Base-by-base conservation (phyloP, 2,888 invertebrate species). In the Caradrina clavipalpis region DNA sequence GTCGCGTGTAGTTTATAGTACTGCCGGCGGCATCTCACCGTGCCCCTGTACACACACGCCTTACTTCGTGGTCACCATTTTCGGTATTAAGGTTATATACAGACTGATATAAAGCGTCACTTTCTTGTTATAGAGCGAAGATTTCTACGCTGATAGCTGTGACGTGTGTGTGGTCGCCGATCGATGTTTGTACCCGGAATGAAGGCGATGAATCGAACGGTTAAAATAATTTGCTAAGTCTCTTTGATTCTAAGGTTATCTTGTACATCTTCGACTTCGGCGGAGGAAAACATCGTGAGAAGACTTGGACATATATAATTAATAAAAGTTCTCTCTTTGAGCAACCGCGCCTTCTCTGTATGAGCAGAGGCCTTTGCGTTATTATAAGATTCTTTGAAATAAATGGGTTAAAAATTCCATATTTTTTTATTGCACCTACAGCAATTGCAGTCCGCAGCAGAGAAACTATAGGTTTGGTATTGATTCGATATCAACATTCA, bases 1-100 rank as follows among this genome's bases (percentile, higher is more conserved):
- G 78, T 78, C 80, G 63, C 84, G 70, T 56, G 72, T 84, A 80
- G 67, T 90, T 91, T 91, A 90, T 89, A 86, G 83, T 80, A 83
- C 87, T 82, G 89, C 91, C 88, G 82, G 83, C 83, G 90, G 91
- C 88, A 78, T 76, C 86, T 84, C 86, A 83, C 82, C 84, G 83
- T 89, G 88, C 90, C 88, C 86, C 87, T 83, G 87, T 80, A 79
- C 60, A 80, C 74, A 78, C 89, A 88, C 88, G 88, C 89, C 90
- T 85, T 77, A 73, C 72, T 84, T 88, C 90, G 89, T 90, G 90
- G 87, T 78, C 83, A 82, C 91, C 91, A 83, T 91, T 89, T 91
- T 89, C 82, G 91, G 91, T 84, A 83, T 81, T 87, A 86, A 89
- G 89, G 78, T 88, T 88, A 90, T 87, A 88, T 81, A 72, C 60